Percentiles rank a stretch among this genome's conserved stretches.
Evolutionary conservation across 2,797 vertebrate species (phyloP).

Genomic region (Notolepis coatsorum): DNA sequence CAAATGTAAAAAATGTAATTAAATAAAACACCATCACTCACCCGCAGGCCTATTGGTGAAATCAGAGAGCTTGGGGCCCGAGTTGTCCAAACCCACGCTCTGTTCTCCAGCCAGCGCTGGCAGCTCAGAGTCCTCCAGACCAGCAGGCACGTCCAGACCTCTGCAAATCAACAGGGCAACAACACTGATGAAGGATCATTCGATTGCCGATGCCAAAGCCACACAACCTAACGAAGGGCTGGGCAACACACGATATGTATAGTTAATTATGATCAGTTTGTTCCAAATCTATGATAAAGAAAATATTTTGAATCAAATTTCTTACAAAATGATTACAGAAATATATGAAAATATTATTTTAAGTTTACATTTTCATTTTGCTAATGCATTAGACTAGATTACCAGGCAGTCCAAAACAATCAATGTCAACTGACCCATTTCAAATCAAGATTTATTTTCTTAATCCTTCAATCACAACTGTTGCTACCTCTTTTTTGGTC

Average conservation of each 20-base stretch:
- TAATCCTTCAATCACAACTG: no score
- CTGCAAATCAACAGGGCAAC: constrained; percentile 68
- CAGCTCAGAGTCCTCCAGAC: constrained; percentile 91
- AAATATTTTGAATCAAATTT: no score
- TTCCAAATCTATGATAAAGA: constrained; percentile 6
- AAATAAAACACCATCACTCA: constrained; percentile 54
- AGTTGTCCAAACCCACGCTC: constrained; percentile 86
- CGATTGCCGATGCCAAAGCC: not conserved
- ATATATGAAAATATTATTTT: no score
- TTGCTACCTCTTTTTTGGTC: no score
- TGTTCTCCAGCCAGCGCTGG: constrained; percentile 89
- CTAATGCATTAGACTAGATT: no score
- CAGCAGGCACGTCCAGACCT: constrained; percentile 85
- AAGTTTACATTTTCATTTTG: no score
- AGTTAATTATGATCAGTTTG: no score
- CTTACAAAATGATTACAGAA: no score
- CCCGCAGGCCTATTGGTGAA: constrained; percentile 90
- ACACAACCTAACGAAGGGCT: constrained; percentile 12
- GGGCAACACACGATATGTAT: not conserved
- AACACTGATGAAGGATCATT: not conserved
- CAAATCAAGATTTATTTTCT: no score
- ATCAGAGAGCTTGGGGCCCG: constrained; percentile 90
- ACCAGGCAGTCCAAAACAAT: no score
- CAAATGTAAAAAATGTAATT: no score
- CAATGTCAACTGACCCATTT: no score